These are phyloP conservation scores for Oriolus oriolus DNA, from an alignment of 2,113 vertebrate species.

Conservation along the genomic window DNA sequence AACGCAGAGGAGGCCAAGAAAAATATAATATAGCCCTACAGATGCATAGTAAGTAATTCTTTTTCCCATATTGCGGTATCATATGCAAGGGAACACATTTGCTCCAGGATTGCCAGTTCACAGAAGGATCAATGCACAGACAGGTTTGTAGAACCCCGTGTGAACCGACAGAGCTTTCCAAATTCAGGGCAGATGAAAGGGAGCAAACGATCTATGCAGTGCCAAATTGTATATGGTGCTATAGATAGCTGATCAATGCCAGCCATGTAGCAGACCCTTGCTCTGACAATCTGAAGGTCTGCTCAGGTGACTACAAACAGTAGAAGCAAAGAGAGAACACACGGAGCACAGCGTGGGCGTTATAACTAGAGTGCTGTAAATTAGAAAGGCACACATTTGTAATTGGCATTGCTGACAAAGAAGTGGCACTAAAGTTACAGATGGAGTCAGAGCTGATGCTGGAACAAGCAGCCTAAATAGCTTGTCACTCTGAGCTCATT, in stretches of 20 bases:
- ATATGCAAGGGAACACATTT: conserved; percentile 64
- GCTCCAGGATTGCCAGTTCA: conserved; percentile 60
- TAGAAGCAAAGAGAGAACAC: conserved; percentile 61
- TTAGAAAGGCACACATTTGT: conserved; percentile 73
- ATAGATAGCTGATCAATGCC: conserved; percentile 51
- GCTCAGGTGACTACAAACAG: conserved; percentile 57
- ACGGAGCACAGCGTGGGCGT: conserved; percentile 64
- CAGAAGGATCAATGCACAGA: conserved; percentile 64
- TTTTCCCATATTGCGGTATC: conserved; percentile 55
- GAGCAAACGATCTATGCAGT: conserved; percentile 5
- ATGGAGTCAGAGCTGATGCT: conserved; percentile 75
- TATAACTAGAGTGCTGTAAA: conserved; percentile 66
- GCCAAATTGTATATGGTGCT: conserved; percentile 33
- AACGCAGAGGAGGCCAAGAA: conserved; percentile 32
- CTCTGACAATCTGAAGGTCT: conserved; percentile 46
- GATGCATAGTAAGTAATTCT: conserved; percentile 62
- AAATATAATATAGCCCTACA: conserved; percentile 58
- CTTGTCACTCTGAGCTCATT: conserved; percentile 75
- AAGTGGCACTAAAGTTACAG: conserved; percentile 74
- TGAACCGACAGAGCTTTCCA: conserved; percentile 52
- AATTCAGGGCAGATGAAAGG: conserved; percentile 50
- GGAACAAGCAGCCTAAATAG: conserved; percentile 74
- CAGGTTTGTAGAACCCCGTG: conserved; percentile 53
- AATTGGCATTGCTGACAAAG: conserved; percentile 75
- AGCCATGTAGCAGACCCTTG: conserved; percentile 48